These are phyloP conservation scores for Guaruba guarouba DNA, from an alignment of 2,113 vertebrate species.

Conservation along the genomic window DNA sequence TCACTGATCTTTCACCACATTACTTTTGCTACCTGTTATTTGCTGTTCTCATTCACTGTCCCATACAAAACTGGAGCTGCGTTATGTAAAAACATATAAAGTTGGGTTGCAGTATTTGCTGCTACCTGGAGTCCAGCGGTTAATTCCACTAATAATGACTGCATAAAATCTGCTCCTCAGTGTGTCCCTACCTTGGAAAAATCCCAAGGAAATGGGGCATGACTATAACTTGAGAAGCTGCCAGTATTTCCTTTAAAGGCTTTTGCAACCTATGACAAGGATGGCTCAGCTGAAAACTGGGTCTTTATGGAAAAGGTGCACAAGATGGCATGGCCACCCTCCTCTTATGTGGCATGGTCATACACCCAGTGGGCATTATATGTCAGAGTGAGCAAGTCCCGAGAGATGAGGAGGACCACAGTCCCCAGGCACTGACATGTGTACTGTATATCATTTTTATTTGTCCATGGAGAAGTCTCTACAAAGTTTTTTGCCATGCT, in stretches of 20 bases:
- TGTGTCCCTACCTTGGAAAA: background rate
- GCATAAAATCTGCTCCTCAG: background rate
- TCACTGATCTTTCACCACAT: background rate
- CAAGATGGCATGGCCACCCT: background rate
- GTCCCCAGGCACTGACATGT: background rate
- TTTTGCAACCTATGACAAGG: background rate
- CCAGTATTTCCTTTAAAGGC: background rate
- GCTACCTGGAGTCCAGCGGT: background rate
- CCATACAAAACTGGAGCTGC: background rate
- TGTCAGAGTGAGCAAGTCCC: background rate
- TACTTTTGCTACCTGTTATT: background rate
- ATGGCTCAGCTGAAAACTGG: background rate
- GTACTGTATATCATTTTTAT: rapidly evolving
- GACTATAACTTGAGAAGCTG: background rate
- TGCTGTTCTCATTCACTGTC: background rate
- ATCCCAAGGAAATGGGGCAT: background rate
- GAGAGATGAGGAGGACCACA: background rate
- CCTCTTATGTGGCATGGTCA: background rate
- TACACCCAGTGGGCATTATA: background rate
- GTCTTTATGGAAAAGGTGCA: background rate
- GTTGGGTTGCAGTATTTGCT: background rate
- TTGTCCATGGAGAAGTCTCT: background rate
- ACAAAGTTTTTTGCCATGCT: background rate
- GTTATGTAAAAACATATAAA: background rate
- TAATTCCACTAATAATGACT: background rate